Percentiles rank a stretch among this genome's conserved stretches.
Evolutionary conservation across 2,797 vertebrate species (phyloP).

Genomic region (Alcedo atthis): DNA sequence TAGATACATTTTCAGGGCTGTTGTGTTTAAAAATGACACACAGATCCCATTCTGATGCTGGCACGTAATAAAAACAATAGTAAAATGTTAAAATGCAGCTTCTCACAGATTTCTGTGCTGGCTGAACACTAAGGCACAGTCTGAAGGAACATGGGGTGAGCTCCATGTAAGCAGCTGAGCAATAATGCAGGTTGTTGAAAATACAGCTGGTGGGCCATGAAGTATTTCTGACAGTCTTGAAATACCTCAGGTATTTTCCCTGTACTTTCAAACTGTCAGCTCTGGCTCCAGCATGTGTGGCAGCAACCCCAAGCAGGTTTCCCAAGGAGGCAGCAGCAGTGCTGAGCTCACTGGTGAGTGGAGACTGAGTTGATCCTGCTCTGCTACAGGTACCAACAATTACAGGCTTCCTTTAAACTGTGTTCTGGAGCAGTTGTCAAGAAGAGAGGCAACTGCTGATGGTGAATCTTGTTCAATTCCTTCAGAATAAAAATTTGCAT

Average conservation of each 20-base stretch:
- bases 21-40: background rate
- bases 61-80: background rate
- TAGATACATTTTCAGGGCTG: background rate
- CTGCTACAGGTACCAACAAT: slow-evolving; percentile 33
- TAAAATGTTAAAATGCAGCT: background rate
- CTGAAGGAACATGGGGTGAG: rapidly evolving
- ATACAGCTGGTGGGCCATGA: background rate
- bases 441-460: background rate
- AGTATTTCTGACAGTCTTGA: background rate
- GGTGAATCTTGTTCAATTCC: background rate
- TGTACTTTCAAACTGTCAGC: background rate
- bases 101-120: background rate
- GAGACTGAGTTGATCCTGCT: background rate
- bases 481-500: slow-evolving; percentile 18
- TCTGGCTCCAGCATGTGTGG: background rate
- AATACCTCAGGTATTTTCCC: background rate
- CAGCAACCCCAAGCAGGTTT: background rate
- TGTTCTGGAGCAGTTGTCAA: slow-evolving; percentile 24
- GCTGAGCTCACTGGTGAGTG: background rate
- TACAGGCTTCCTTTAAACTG: background rate
- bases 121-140: background rate
- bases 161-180: background rate
- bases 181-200: background rate
- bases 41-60: background rate
- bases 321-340: background rate